Conservation (phyloP, 2,797 vertebrate species). For the Sebastes nivosus region DNA sequence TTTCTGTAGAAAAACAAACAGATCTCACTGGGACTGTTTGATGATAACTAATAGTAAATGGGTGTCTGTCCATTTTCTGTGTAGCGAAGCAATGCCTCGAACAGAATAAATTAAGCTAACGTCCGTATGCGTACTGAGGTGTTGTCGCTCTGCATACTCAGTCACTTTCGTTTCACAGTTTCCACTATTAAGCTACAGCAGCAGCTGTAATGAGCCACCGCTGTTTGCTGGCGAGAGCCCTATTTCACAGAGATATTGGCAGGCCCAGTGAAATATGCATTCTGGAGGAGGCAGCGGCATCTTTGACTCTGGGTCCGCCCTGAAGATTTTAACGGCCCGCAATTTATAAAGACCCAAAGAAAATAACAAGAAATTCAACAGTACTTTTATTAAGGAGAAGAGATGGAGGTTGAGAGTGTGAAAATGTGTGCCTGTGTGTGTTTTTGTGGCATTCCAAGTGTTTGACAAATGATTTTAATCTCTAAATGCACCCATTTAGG, state of each 20-base stretch:
- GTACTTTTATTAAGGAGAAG: background rate
- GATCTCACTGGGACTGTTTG: background rate
- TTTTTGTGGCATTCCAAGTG: background rate
- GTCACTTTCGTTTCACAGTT: constrained; percentile 45
- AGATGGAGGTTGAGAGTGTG: background rate
- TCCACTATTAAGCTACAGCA: constrained; percentile 46
- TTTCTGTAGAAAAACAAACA: background rate
- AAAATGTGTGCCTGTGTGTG: background rate
- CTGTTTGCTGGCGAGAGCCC: constrained; percentile 23
- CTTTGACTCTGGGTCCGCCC: constrained; percentile 15
- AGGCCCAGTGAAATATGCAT: constrained; percentile 35
- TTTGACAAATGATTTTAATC: constrained; percentile 31
- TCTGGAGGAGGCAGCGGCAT: constrained; percentile 31
- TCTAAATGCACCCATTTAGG: constrained; percentile 10
- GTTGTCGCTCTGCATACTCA: constrained; percentile 15
- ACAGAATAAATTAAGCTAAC: background rate
- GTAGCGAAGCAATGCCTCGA: background rate
- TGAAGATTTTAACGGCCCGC: constrained; percentile 19
- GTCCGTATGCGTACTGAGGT: background rate
- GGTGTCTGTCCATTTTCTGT: background rate
- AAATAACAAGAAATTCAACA: background rate
- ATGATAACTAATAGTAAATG: background rate
- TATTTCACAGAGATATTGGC: constrained; percentile 44
- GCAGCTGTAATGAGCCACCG: constrained; percentile 32
- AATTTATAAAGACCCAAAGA: constrained; percentile 8